Percentiles rank a stretch among this genome's conserved stretches.
These are phyloP conservation scores for Hyphantria cunea DNA, from an alignment of 1,140 invertebrate genomes.

Conservation along the genomic window DNA sequence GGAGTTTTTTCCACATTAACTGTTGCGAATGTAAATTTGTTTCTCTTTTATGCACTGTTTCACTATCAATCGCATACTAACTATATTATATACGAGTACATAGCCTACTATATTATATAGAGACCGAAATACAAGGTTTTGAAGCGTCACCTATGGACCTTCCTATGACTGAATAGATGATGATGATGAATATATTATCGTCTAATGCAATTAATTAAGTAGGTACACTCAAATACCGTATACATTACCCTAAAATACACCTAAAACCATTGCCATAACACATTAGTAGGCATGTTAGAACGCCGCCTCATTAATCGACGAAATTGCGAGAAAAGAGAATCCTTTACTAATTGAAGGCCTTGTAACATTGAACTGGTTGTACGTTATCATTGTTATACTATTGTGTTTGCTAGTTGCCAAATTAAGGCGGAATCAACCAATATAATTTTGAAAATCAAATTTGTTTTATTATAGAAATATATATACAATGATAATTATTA, in stretches of 20 bases:
- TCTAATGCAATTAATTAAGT: background rate
- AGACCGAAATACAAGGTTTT: no score
- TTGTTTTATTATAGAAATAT: no score
- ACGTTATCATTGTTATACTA: background rate
- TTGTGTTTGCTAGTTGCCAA: background rate
- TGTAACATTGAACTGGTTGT: slow-evolving; percentile 10
- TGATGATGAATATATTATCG: background rate
- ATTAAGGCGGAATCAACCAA: background rate
- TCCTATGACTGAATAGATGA: no score
- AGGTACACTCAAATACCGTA: slow-evolving; percentile 1
- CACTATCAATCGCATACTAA: no score
- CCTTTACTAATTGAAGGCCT: slow-evolving; percentile 25
- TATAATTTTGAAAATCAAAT: background rate
- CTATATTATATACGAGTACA: no score
- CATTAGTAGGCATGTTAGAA: slow-evolving; percentile 1
- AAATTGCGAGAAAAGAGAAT: slow-evolving; percentile 24
- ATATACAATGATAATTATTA: no score
- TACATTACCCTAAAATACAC: background rate
- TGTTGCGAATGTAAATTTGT: no score
- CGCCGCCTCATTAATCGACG: slow-evolving; percentile 18
- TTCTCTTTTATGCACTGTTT: no score
- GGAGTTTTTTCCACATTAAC: no score
- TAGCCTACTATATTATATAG: no score
- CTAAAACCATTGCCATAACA: slow-evolving; percentile 2
- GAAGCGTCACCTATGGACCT: no score